Percentiles rank a stretch among this genome's conserved stretches.
These are phyloP conservation scores for Caenorhabditis afra DNA, from an alignment of 2,888 invertebrate genomes.

Conservation along the genomic window DNA sequence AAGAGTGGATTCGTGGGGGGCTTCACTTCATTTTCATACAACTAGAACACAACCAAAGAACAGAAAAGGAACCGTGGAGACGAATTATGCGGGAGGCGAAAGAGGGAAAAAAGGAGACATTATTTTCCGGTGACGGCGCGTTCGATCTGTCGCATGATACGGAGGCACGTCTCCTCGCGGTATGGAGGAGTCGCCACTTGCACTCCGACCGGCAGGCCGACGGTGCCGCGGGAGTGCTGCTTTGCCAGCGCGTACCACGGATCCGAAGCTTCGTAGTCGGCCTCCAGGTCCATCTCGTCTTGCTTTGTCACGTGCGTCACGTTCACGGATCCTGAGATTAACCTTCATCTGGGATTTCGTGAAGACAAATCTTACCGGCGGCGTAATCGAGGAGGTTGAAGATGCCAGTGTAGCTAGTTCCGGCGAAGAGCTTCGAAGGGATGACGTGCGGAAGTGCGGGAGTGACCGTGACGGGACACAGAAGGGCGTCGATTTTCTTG, in stretches of 20 bases:
- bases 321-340: constrained; percentile 73
- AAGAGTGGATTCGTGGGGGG: no score
- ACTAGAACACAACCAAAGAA: constrained; percentile 1
- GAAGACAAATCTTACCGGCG: constrained; percentile 69
- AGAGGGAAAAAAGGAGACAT: constrained; percentile 2
- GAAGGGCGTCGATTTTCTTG: constrained; percentile 67
- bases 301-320: constrained; percentile 77
- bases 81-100: constrained; percentile 27
- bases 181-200: constrained; percentile 75
- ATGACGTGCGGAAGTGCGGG: constrained; percentile 65
- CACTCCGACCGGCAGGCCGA: constrained; percentile 51
- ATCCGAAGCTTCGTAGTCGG: constrained; percentile 69
- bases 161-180: constrained; percentile 70
- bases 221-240: constrained; percentile 50
- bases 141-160: constrained; percentile 74
- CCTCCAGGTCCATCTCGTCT: constrained; percentile 65
- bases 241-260: constrained; percentile 70
- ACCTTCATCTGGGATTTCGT: not conserved
- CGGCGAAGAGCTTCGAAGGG: constrained; percentile 71
- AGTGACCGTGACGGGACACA: constrained; percentile 71
- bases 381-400: constrained; percentile 81
- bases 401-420: constrained; percentile 76
- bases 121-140: constrained; percentile 56
- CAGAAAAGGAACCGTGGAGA: constrained; percentile 22
- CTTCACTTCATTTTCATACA: constrained; percentile 1